Evolutionary conservation across 2,113 vertebrate genomes (phyloP).

Genomic region (Sinocyclocheilus grahami): DNA sequence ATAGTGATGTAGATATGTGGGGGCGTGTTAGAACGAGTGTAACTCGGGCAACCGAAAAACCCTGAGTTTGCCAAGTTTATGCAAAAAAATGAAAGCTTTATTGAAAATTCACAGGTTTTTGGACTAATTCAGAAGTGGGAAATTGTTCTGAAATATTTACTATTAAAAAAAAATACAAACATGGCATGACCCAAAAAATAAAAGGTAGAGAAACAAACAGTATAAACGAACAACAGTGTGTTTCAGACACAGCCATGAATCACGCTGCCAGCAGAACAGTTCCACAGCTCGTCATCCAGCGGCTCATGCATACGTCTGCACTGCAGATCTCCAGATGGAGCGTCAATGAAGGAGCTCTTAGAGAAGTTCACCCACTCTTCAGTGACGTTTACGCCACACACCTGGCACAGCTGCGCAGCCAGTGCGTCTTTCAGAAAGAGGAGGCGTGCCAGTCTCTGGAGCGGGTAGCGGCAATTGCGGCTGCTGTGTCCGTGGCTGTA

Average conservation of each 20-base stretch:
- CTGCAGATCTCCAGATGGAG: conserved; percentile 49
- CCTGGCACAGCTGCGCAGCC: conserved; percentile 71
- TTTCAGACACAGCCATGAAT: conserved; percentile 63
- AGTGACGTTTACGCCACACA: conserved; percentile 68
- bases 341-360: conserved; percentile 71
- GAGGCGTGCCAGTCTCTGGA: conserved; percentile 72
- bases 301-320: conserved; percentile 66
- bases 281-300: conserved; percentile 63
- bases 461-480: conserved; percentile 77
- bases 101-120: not conserved
- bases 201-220: not conserved
- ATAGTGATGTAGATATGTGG: too few species aligned
- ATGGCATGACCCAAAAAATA: not conserved
- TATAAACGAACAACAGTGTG: not conserved
- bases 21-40: too few species aligned
- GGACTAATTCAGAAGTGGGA: not conserved
- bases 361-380: conserved; percentile 70
- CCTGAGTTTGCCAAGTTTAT: not conserved
- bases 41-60: not conserved
- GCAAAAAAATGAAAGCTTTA: not conserved
- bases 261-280: conserved; percentile 55
- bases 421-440: conserved; percentile 72
- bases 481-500: conserved; percentile 81
- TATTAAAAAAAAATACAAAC: not conserved
- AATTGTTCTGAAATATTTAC: not conserved